Evolutionary conservation across 2,797 vertebrate species (phyloP).

Genomic region (Eutrigla gurnardus): DNA sequence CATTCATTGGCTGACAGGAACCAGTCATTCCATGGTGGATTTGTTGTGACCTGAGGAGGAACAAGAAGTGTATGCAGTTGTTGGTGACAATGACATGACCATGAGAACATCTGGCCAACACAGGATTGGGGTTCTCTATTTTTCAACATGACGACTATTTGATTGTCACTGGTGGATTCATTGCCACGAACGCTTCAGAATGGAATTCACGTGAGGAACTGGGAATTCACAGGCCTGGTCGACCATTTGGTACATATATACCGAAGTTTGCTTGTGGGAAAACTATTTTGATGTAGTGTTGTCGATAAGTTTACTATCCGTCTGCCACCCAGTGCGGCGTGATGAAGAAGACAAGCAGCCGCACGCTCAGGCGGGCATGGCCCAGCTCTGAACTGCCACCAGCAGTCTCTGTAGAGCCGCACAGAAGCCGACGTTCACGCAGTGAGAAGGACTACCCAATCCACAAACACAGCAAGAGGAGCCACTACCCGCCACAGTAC

Average conservation of each 20-base stretch:
- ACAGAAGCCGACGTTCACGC: conserved; percentile 81
- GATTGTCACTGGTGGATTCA: conserved; percentile 22
- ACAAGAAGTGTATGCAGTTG: conserved; percentile 6
- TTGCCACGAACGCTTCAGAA: conserved; percentile 5
- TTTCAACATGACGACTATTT: conserved; percentile 21
- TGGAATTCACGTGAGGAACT: conserved; percentile 57
- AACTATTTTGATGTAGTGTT: conserved; percentile 9
- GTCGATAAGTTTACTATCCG: background rate
- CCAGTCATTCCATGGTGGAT: background rate
- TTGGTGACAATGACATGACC: conserved; percentile 13
- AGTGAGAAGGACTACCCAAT: conserved; percentile 95
- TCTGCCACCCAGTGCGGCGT: conserved; percentile 2
- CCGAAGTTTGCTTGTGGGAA: background rate
- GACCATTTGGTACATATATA: conserved; percentile 9
- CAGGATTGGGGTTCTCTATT: background rate
- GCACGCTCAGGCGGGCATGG: conserved; percentile 91
- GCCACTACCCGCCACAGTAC: conserved; percentile 90
- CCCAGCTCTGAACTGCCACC: conserved; percentile 88
- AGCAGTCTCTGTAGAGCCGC: conserved; percentile 24
- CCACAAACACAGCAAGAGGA: conserved; percentile 80
- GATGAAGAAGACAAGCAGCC: conserved; percentile 95
- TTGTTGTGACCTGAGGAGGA: conserved; percentile 15
- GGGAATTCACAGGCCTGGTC: conserved; percentile 9
- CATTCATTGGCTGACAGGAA: background rate
- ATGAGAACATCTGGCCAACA: conserved; percentile 22